Percentiles rank a stretch among this genome's conserved stretches.
Conservation (phyloP, 1,140 invertebrate species). For the Dendroctonus ponderosae region DNA sequence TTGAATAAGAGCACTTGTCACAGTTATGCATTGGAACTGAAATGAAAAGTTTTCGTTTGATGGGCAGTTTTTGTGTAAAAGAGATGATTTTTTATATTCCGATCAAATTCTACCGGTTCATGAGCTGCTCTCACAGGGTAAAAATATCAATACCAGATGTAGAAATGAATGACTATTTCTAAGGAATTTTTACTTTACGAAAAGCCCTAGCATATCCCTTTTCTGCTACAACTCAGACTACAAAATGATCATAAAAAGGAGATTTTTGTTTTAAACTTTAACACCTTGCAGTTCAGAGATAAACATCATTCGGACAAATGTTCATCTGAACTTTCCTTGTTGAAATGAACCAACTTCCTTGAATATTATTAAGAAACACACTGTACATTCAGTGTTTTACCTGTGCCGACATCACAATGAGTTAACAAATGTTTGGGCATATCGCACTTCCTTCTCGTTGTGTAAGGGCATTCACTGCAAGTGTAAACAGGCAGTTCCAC, state of each 20-base stretch:
- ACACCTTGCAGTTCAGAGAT: not conserved
- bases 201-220: too few relatives aligned
- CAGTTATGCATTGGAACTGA: conserved; percentile 31
- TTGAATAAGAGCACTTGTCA: conserved; percentile 29
- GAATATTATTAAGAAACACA: conserved; percentile 7
- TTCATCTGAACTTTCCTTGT: conserved; percentile 8
- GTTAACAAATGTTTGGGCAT: conserved; percentile 39
- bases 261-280: not conserved
- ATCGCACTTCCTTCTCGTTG: conserved; percentile 36
- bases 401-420: conserved; percentile 34
- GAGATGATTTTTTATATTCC: not conserved
- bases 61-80: not conserved
- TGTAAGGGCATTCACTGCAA: conserved; percentile 34
- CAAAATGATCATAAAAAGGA: too few relatives aligned
- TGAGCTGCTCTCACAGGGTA: too few relatives aligned
- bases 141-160: too few relatives aligned
- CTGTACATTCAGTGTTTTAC: conserved; percentile 9
- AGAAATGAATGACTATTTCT: too few relatives aligned
- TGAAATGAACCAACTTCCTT: conserved; percentile 4
- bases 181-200: too few relatives aligned
- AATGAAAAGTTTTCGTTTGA: conserved; percentile 3
- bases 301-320: not conserved
- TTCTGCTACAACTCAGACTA: too few relatives aligned
- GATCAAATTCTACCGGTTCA: not conserved
- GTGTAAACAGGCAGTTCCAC: conserved; percentile 21